Percentiles rank a stretch among this genome's conserved stretches.
Evolutionary conservation across 2,113 vertebrate genomes (phyloP).

Genomic region (Polypterus bichir): DNA sequence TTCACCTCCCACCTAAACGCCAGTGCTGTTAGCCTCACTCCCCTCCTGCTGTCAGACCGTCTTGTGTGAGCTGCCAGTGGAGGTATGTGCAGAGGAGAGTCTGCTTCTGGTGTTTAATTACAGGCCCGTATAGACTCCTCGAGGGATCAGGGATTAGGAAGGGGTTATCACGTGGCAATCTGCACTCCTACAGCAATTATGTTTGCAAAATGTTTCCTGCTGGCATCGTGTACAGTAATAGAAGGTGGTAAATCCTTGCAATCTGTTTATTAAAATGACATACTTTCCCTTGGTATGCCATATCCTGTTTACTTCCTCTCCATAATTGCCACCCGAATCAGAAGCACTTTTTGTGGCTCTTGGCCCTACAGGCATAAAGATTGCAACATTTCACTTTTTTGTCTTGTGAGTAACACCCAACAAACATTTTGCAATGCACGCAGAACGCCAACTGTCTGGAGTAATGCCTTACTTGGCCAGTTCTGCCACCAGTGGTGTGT

Average conservation of each 20-base stretch:
- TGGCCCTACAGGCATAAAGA: constrained; percentile 1
- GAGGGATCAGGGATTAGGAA: constrained; percentile 23
- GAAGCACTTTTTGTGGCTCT: constrained; percentile 10
- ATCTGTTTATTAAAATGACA: constrained; percentile 2
- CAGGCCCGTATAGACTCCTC: constrained; percentile 28
- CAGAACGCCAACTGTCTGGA: too few species aligned
- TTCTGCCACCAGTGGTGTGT: too few species aligned
- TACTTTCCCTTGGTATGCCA: not conserved
- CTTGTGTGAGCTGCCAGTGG: too few species aligned
- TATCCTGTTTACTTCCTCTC: constrained; percentile 9
- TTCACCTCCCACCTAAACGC: too few species aligned
- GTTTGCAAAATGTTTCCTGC: constrained; percentile 8
- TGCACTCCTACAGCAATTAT: constrained; percentile 15
- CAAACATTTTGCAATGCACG: too few species aligned
- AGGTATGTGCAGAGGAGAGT: too few species aligned
- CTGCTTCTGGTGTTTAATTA: constrained; percentile 19
- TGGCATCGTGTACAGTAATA: not conserved
- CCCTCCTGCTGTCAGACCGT: too few species aligned
- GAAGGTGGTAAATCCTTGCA: not conserved
- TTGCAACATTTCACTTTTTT: constrained; percentile 20
- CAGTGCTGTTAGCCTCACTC: too few species aligned
- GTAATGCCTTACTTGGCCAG: too few species aligned
- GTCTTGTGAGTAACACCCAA: constrained; percentile 15
- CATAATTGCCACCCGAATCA: constrained; percentile 9
- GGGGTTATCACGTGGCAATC: constrained; percentile 36